Conservation (phyloP, 2,888 invertebrate genomes). For the Nephrocerus scutellatus region DNA sequence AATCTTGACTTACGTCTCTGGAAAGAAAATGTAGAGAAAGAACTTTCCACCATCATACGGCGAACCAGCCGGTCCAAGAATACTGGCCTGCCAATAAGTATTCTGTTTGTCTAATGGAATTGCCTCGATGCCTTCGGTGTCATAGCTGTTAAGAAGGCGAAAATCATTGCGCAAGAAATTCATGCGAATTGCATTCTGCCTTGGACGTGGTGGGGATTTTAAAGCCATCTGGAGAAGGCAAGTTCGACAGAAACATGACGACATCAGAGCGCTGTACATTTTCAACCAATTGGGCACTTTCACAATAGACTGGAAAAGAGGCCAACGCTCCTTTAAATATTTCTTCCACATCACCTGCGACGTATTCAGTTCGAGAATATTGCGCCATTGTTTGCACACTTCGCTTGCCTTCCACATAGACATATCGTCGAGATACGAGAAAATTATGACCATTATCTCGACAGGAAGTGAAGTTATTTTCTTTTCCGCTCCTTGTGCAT, state of each 20-base stretch:
- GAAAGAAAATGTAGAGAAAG: conserved; percentile 83
- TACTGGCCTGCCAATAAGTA: conserved; percentile 86
- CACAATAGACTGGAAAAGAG: conserved; percentile 70
- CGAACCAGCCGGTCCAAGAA: conserved; percentile 84
- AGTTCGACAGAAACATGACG: conserved; percentile 77
- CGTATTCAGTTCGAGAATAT: conserved; percentile 70
- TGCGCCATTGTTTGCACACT: conserved; percentile 79
- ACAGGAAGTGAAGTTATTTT: conserved; percentile 39
- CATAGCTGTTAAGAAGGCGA: conserved; percentile 41
- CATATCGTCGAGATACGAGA: conserved; percentile 84
- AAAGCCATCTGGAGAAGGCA: conserved; percentile 81
- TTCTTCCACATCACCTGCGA: conserved; percentile 73
- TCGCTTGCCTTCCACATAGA: conserved; percentile 83
- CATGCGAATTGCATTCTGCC: conserved; percentile 75
- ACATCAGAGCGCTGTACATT: conserved; percentile 61
- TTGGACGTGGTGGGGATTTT: conserved; percentile 57
- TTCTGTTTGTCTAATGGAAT: conserved; percentile 46
- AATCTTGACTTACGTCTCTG: conserved; percentile 57
- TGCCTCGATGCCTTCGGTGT: conserved; percentile 47
- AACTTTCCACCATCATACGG: conserved; percentile 93
- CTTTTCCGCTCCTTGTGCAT: conserved; percentile 27
- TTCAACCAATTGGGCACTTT: conserved; percentile 73
- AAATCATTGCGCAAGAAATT: conserved; percentile 74
- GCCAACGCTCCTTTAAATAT: conserved; percentile 75
- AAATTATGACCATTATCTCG: conserved; percentile 75